Evolutionary conservation across 1,140 invertebrate genomes (phyloP), one percentile per base, ranked within the genome.

Genomic region (Bombus sibiricus): DNA sequence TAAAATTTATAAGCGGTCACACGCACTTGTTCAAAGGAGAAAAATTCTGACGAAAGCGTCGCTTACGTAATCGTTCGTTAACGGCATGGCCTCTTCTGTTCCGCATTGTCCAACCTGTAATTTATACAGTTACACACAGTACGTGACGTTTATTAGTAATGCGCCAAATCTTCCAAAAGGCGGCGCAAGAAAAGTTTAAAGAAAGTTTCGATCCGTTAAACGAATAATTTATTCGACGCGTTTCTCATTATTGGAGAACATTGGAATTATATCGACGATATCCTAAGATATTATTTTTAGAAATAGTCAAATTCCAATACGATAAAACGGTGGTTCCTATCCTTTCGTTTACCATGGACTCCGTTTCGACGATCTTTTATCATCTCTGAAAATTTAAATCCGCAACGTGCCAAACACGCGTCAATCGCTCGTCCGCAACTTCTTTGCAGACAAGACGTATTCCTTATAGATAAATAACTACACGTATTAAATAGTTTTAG

Each of bases 61-160:
- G 34, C 37, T 84, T 81, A 66, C 77, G 69, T 66, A 85, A 81
- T 73, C 34, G 22, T 53, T 85, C 69, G 69, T 66, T 41, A 78
- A 34, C 28, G 77, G 41, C 68, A 41, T 34, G 25, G 43, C 39
- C 39, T 47, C 41, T 41, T 53, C 53, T 81, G 69, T 85, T 85
- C 83, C 83, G 83, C 83, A 81, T 85, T 85, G 77, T 81, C 41
- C 69, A 47, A 8, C 39, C 43, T 32, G 68, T 73, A 85, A 85
- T 80, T 80, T 73, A 81, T 81, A 73, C 68, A 71, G 83, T 81
- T 72, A 85, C 83, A 81, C 64, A 76, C 53, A 57, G 72, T 79
- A 84, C 82, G 82, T 85, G 83, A 85, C 18, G 28, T 66, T 80
- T 81, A 68, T 81, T 43, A 81, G 43, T 81, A 85, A 85, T 85